Evolutionary conservation across 2,113 vertebrate species (phyloP).

Genomic region (Formicarius rufipectus): DNA sequence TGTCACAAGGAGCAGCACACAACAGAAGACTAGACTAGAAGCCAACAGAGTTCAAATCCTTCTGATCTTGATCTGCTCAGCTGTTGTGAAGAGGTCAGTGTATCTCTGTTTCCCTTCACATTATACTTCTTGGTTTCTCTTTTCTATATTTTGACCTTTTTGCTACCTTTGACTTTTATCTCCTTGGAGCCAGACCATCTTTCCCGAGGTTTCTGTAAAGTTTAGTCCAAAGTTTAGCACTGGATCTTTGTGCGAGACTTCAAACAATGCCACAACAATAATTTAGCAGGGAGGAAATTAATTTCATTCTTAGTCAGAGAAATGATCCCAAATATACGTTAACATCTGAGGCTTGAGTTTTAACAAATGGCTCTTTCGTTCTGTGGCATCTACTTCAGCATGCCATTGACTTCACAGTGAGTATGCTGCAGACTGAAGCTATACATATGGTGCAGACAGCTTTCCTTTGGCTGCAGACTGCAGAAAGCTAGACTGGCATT

Average conservation of each 20-base stretch:
- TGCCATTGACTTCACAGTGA: neutral
- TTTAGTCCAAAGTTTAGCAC: neutral
- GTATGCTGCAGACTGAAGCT: neutral
- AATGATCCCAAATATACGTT: neutral
- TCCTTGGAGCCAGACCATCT: neutral
- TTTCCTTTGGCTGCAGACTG: neutral
- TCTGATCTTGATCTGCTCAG: neutral
- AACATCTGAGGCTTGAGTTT: neutral
- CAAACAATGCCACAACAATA: accelerated
- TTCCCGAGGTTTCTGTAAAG: neutral
- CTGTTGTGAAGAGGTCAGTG: neutral
- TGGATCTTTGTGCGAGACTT: neutral
- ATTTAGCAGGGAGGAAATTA: neutral
- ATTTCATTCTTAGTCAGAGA: neutral
- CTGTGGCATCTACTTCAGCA: neutral
- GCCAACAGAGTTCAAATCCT: neutral
- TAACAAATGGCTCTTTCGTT: neutral
- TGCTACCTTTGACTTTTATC: neutral
- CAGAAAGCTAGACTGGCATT: constrained; percentile 14
- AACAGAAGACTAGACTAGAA: neutral
- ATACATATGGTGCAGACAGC: neutral
- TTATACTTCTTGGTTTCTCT: neutral
- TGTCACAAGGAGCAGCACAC: neutral
- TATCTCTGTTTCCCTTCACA: neutral
- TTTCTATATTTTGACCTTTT: constrained; percentile 6